Evolutionary conservation across 2,113 vertebrate species (phyloP), one percentile per base, ranked within the genome.

Genomic region (Serinus canaria): DNA sequence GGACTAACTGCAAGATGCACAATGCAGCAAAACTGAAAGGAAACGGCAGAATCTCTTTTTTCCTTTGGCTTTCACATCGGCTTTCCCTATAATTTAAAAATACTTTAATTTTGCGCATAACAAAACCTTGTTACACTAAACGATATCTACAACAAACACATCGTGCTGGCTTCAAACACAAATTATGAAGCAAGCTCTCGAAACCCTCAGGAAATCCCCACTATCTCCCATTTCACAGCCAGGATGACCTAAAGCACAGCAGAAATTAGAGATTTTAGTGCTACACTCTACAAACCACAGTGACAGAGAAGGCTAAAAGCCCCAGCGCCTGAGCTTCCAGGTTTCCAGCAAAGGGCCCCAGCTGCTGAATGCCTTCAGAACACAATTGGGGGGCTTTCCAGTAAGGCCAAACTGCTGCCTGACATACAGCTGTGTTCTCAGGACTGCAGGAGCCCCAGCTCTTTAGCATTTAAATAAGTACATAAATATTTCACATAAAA

Each of bases 401-500:
- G 55, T 12, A 44, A 43, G 59, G 78, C 68, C 44, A 31, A 63
- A 27, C 13, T n/a, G 75, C 67, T 66, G 39, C 52, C 47, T 68
- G 41, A 59, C 28, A 44, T 2, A 49, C 1, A 80, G 76, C 52
- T 67, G 31, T 21, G 31, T 30, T 39, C 76, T 39, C 91, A 91
- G 80, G 58, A 55, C 83, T 19, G 47, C 30, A 5, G 9, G 66
- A 68, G 68, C 72, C 83, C 63, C 83, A 92, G 55, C 58, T 96
- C 90, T 81, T 90, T 2, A 11, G 93, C 94, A 97, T 97, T 98
- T 95, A 96, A 98, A 97, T 96, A 88, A 95, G 79, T 17, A 43
- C 90, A 96, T 97, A 94, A 97, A 96, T 97, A 98, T 97, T 97
- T 97, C 95, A 97, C 63, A 35, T 23, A 87, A 83, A 97, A 86